Conservation (phyloP, 23 tunicate genomes). For the Ascidia mentula region DNA sequence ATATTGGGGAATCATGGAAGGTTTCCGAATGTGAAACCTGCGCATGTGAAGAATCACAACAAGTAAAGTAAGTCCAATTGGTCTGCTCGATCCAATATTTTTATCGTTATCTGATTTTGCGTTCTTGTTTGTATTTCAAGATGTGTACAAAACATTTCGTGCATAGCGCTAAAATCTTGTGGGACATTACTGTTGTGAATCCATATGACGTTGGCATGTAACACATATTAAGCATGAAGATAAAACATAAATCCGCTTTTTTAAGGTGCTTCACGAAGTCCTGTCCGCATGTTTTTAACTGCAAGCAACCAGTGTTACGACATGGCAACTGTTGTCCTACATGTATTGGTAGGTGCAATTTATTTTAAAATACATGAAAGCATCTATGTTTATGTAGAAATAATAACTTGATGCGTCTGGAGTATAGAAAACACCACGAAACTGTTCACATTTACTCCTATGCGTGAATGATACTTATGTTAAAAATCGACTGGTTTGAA, state of each 20-base stretch:
- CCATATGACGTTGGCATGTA: too few relatives aligned
- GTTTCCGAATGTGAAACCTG: conserved; percentile 50
- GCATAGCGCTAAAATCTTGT: too few relatives aligned
- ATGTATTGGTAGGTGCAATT: conserved; percentile 52
- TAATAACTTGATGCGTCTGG: too few relatives aligned
- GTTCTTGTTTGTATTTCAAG: background rate
- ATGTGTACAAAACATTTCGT: too few relatives aligned
- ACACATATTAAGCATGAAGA: too few relatives aligned
- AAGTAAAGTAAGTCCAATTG: background rate
- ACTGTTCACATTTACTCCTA: too few relatives aligned
- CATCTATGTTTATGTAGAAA: too few relatives aligned
- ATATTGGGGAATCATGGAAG: conserved; percentile 40
- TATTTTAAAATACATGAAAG: background rate
- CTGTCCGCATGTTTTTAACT: conserved; percentile 1
- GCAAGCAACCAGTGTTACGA: conserved; percentile 37
- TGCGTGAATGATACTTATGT: too few relatives aligned
- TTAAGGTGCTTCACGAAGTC: background rate
- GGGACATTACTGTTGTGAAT: too few relatives aligned
- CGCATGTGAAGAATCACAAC: conserved; percentile 11
- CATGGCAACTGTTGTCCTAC: conserved; percentile 63
- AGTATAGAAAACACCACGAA: too few relatives aligned
- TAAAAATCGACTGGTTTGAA: too few relatives aligned
- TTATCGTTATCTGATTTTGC: background rate
- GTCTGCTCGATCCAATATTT: background rate
- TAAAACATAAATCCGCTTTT: background rate